Evolutionary conservation across 2,888 invertebrate genomes (phyloP).

Genomic region (Chrysopilus asiliformis): DNA sequence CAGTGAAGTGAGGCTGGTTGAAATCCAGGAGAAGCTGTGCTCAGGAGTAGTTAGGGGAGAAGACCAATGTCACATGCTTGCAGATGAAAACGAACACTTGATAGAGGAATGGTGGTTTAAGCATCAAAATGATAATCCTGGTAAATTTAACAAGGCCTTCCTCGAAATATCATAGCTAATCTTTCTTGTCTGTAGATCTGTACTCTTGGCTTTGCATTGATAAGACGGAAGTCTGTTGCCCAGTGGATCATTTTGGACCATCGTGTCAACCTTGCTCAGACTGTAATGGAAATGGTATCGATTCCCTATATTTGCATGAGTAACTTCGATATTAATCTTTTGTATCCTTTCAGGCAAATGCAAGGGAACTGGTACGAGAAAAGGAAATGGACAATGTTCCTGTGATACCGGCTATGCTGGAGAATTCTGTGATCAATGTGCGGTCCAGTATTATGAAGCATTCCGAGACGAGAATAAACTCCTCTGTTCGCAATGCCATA

Average conservation of each 20-base stretch:
- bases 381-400: constrained; percentile 81
- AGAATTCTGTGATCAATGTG: constrained; percentile 64
- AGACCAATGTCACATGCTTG: constrained; percentile 69
- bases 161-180: not conserved
- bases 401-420: constrained; percentile 77
- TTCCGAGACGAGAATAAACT: constrained; percentile 61
- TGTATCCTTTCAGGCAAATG: constrained; percentile 38
- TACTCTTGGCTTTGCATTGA: constrained; percentile 68
- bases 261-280: constrained; percentile 71
- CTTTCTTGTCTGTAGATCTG: constrained; percentile 40
- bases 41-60: constrained; percentile 56
- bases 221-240: constrained; percentile 67
- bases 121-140: constrained; percentile 38
- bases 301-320: not conserved
- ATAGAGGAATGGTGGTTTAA: constrained; percentile 86
- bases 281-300: constrained; percentile 57
- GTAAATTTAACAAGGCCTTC: constrained; percentile 4
- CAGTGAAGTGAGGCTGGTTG: constrained; percentile 80
- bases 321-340: not conserved
- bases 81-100: constrained; percentile 66
- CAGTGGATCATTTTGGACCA: constrained; percentile 67
- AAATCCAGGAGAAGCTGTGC: constrained; percentile 82
- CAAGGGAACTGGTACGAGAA: constrained; percentile 76
- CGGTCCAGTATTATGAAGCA: constrained; percentile 54
- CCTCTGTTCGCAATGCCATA: constrained; percentile 66